Evolutionary conservation across 2,888 invertebrate genomes (phyloP), one percentile per base, ranked within the genome.

Genomic region (Gisinianus flammeolus): DNA sequence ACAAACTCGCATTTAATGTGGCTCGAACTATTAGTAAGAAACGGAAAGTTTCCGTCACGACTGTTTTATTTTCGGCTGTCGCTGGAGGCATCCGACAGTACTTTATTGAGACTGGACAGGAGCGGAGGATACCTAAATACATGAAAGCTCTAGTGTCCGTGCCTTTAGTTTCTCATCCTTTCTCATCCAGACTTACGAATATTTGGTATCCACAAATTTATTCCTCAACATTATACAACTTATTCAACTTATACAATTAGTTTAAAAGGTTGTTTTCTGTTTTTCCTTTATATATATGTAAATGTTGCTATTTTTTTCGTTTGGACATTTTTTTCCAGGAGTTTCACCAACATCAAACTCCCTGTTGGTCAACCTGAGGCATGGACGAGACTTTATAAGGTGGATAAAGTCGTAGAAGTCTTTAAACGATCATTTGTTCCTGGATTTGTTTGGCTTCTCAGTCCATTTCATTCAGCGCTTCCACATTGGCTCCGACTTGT

Each of bases 1-100:
- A 54, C 12, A 52, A 68, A 52, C 67, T 76, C 12, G 56, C 76
- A 16, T 68, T 52, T 22, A 76, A 76, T 54, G 68, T 76, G 3
- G 76, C 76, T 4, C 66, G 76, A 22, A 67, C 67, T 3, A 66
- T 76, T 35, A 68, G 68, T 31, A 76, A 76, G 26, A 76, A 76
- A 28, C 8, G 54, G 12, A 16, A 28, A 30, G 68, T 67, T 1
- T 56, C 67, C 2, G 33, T 76, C 8, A 54, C 67, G 5, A 28
- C 67, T 8, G 67, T 76, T 54, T 22, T 76, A 0, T 76, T 67
- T 30, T 10, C 76, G 16, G 52, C 76, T 0, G 68, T 76, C 10
- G 52, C 68, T 22, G 76, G 76, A 22, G 76, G 68, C 8, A 44
- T 76, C 22, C 67, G 68, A 16, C 76, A 68, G 30, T 76, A 76